Conservation (phyloP, 2,888 invertebrate genomes). For the Trichacis sp. region DNA sequence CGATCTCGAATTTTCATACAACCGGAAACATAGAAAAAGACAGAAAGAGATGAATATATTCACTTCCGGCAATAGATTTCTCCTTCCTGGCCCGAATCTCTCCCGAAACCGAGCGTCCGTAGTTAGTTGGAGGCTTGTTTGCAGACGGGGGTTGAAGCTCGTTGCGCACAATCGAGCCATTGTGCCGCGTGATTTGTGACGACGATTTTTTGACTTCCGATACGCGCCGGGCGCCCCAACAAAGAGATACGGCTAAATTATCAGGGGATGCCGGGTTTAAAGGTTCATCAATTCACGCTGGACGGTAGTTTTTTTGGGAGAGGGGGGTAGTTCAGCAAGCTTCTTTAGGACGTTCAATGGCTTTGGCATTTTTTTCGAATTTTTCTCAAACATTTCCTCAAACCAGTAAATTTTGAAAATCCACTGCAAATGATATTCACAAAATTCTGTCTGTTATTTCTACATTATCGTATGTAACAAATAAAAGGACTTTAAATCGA, state of each 20-base stretch:
- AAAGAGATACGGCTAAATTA: constrained; percentile 56
- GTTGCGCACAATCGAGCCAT: constrained; percentile 66
- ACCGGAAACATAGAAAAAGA: constrained; percentile 47
- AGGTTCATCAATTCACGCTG: constrained; percentile 50
- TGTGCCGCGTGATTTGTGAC: constrained; percentile 67
- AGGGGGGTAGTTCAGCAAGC: too few relatives aligned
- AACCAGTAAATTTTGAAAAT: too few relatives aligned
- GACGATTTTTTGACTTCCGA: constrained; percentile 68
- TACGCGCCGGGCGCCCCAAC: constrained; percentile 43
- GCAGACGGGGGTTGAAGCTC: constrained; percentile 40
- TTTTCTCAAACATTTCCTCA: too few relatives aligned
- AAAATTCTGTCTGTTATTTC: too few relatives aligned
- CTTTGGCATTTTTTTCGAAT: too few relatives aligned
- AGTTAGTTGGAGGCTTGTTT: constrained; percentile 59
- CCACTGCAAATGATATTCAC: too few relatives aligned
- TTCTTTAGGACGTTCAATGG: too few relatives aligned
- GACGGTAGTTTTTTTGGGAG: too few relatives aligned
- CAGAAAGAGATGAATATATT: constrained; percentile 59
- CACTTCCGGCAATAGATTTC: constrained; percentile 69
- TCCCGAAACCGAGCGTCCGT: constrained; percentile 38
- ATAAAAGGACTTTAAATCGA: too few relatives aligned
- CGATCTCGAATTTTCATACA: constrained; percentile 62
- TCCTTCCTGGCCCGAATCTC: constrained; percentile 48
- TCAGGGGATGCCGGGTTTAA: constrained; percentile 49
- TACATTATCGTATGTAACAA: too few relatives aligned